Evolutionary conservation across 2,113 vertebrate genomes (phyloP), one percentile per base, ranked within the genome.

Genomic region (Sorex fumeus): DNA sequence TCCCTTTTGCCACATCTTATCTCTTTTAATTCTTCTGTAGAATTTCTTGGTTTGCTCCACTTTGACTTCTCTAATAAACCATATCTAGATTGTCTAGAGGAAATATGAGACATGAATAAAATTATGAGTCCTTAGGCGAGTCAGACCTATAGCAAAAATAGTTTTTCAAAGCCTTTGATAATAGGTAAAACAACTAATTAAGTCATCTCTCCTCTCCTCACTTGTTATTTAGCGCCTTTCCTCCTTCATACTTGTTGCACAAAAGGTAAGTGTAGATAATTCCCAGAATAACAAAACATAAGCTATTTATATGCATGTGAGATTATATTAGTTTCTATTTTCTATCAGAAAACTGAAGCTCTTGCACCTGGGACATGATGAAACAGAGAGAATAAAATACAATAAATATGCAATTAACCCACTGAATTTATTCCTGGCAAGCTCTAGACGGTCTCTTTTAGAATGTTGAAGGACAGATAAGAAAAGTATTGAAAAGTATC

Each of bases 1-100:
- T 60, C 19, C 23, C 18, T 60, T 19, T 60, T 60, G 18, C 18
- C 18, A 15, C 18, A 94, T 57, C 47, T 83, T 97, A 96, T 89
- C 74, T 80, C 96, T 96, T 94, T 74, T 95, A 93, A 87, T 84
- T 95, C 88, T 57, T 77, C 45, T 62, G 96, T 85, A 72, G 53
- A 79, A 9, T 19, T 13, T 27, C 43, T 67, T 8, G 8, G 8
- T 43, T 66, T 57, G 2, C 70, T 77, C 71, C 19, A 30, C n/a
- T 64, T 84, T 40, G 5, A 66, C 53, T 80, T 94, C 69, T 34
- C 1, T 43, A 62, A 32, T 50, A 64, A 87, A 70, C 45, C 28
- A 8, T 9, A 82, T 43, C 23, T 60, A n/a, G 40, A 74, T 0
- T 32, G 2, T 80, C 69, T 47, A 7, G 15, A 71, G 64, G 30